These are phyloP conservation scores for Vicugna pacos DNA, from an alignment of 2,113 vertebrate genomes.

Conservation along the genomic window DNA sequence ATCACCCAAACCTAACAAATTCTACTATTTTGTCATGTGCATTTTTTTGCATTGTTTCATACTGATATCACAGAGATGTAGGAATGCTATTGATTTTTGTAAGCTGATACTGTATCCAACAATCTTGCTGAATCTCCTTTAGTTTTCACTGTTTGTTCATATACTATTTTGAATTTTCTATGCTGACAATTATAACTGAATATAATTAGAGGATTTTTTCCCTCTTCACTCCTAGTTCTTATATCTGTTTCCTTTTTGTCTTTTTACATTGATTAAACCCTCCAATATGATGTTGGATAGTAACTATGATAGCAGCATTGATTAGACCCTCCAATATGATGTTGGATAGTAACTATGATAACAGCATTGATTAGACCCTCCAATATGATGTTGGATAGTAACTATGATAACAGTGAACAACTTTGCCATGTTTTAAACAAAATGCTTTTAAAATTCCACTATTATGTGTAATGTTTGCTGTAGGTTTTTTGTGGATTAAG, in stretches of 20 bases:
- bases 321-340: not conserved
- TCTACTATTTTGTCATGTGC: not conserved
- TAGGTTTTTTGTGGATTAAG: not conserved
- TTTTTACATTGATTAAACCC: not conserved
- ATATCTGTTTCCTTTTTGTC: not conserved
- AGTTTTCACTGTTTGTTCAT: not conserved
- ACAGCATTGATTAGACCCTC: not conserved
- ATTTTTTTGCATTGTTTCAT: not conserved
- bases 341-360: not conserved
- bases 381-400: no score
- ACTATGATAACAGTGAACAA: not conserved
- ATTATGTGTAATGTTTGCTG: constrained; percentile 1
- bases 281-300: no score
- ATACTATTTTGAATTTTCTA: not conserved
- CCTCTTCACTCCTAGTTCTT: not conserved
- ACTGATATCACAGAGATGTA: not conserved
- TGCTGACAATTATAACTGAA: not conserved
- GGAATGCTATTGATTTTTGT: not conserved
- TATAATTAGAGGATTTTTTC: not conserved
- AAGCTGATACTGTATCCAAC: not conserved
- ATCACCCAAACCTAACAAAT: not conserved
- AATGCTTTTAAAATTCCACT: constrained; percentile 38
- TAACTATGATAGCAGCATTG: not conserved
- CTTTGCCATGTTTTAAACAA: constrained; percentile 43
- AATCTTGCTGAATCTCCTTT: not conserved